Evolutionary conservation across 2,113 vertebrate species (phyloP).

Genomic region (Meriones unguiculatus): DNA sequence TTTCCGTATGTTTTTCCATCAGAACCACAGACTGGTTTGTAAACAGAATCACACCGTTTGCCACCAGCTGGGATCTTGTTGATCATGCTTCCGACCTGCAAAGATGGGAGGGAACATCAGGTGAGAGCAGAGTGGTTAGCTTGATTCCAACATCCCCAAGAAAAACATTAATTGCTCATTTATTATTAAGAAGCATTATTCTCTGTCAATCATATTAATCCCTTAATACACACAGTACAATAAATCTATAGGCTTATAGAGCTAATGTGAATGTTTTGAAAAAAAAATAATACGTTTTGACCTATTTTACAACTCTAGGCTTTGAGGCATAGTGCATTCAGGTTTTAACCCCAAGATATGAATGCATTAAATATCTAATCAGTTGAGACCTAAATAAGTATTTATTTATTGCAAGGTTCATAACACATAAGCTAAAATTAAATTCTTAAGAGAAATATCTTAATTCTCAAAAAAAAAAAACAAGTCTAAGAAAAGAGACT

Average conservation of each 20-base stretch:
- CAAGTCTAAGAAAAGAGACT: neutral
- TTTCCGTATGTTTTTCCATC: constrained; percentile 83
- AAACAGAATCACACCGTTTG: neutral
- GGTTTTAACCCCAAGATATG: neutral
- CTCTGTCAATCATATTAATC: neutral
- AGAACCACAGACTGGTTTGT: constrained; percentile 82
- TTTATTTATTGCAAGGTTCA: neutral
- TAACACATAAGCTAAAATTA: neutral
- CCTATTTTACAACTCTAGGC: neutral
- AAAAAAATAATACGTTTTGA: neutral
- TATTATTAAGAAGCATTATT: neutral
- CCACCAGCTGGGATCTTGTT: neutral
- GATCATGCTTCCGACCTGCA: neutral
- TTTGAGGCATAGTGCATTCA: neutral
- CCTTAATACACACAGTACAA: neutral
- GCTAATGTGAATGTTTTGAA: neutral
- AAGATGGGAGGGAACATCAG: neutral
- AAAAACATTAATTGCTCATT: neutral
- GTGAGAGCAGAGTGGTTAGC: neutral
- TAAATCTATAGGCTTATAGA: neutral
- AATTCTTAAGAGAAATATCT: neutral
- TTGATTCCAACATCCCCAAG: constrained; percentile 1
- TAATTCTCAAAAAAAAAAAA: neutral
- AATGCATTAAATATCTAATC: neutral
- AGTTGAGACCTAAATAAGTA: neutral